phyloP scores from a whole-genome alignment of 2,113 vertebrate genomes.

The Pterocles gutturalis region DNA sequence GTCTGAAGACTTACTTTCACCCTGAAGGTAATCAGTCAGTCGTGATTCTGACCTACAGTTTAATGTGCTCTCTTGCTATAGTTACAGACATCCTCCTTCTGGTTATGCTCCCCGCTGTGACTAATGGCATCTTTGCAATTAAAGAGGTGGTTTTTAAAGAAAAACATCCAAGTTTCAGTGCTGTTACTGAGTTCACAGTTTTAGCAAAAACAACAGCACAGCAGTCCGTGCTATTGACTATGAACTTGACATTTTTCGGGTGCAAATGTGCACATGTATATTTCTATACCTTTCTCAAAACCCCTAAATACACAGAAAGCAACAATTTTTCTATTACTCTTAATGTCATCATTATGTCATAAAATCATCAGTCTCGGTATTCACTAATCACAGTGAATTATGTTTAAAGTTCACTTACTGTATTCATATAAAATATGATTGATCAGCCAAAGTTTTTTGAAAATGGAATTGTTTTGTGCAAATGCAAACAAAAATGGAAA shows the following conservation, averaged over 20 bases:
- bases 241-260: neutral
- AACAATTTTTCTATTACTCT: neutral
- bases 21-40: constrained; percentile 60
- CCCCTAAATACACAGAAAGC: neutral
- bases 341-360: neutral
- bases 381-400: neutral
- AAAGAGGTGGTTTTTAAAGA: constrained; percentile 44
- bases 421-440: neutral
- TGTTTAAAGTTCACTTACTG: neutral
- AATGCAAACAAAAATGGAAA: neutral
- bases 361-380: neutral
- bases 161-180: constrained; percentile 8
- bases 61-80: constrained; percentile 52
- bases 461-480: neutral
- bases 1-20: constrained; percentile 49
- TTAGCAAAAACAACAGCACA: neutral
- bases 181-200: neutral
- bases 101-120: constrained; percentile 57
- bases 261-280: fast-evolving
- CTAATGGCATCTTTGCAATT: constrained; percentile 47
- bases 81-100: constrained; percentile 63
- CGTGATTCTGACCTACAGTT: constrained; percentile 59
- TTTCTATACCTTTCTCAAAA: neutral
- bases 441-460: neutral
- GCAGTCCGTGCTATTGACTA: neutral